Evolutionary conservation across 2,888 invertebrate genomes (phyloP).

Genomic region (Rhagonycha lutea): DNA sequence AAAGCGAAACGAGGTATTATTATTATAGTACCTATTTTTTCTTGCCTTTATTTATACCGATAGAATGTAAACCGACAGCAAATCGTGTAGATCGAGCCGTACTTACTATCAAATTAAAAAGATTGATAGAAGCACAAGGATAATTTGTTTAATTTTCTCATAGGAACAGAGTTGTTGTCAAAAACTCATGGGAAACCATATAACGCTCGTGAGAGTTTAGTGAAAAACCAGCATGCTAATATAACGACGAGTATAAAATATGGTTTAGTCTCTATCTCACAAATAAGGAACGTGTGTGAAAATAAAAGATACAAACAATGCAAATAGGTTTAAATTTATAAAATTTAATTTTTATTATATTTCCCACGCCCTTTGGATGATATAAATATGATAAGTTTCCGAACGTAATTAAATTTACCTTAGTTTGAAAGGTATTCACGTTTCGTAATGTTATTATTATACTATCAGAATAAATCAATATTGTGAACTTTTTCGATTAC

Average conservation of each 20-base stretch:
- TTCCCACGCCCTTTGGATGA: conserved; percentile 29
- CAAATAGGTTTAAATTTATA: neutral
- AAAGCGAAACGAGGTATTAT: too few species aligned
- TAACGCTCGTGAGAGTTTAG: conserved; percentile 20
- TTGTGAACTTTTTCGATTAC: too few species aligned
- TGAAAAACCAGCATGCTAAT: conserved; percentile 22
- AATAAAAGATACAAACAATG: neutral
- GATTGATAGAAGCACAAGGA: conserved; percentile 21
- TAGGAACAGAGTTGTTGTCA: conserved; percentile 27
- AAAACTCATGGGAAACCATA: conserved; percentile 27
- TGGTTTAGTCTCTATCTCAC: neutral
- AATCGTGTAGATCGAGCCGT: neutral
- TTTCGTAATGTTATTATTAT: too few species aligned
- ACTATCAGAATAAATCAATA: too few species aligned
- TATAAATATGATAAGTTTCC: conserved; percentile 11
- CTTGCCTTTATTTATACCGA: neutral
- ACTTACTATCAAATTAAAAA: neutral
- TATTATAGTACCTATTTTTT: too few species aligned
- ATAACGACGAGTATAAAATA: conserved; percentile 5
- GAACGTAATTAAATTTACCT: conserved; percentile 14
- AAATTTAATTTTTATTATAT: conserved; percentile 25
- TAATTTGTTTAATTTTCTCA: conserved; percentile 32
- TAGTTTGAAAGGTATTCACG: neutral
- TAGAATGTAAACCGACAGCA: neutral
- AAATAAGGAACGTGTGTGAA: neutral